Percentiles rank a stretch among this genome's conserved stretches.
Conservation (phyloP, 2,797 vertebrate genomes). For the Anas bahamensis region DNA sequence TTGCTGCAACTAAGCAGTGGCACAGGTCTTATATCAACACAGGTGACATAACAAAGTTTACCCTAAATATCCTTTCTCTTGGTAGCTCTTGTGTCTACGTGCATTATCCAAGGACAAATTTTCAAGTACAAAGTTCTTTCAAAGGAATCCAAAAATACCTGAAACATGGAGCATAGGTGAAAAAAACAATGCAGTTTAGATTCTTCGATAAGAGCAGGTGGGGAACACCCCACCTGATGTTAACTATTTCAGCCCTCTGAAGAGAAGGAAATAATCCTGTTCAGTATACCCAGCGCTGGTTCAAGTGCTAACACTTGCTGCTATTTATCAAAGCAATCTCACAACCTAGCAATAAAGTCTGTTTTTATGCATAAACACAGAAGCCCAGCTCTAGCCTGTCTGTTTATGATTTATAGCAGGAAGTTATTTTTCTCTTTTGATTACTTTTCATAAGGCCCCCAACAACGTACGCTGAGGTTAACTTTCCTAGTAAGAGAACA, state of each 20-base stretch:
- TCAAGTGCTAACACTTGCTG: neutral
- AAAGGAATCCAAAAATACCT: neutral
- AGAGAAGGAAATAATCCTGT: neutral
- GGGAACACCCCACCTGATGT: neutral
- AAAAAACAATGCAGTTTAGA: neutral
- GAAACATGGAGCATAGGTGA: neutral
- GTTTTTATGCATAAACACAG: neutral
- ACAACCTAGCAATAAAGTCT: neutral
- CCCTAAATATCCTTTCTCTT: neutral
- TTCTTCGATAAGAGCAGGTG: neutral
- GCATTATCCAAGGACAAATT: neutral
- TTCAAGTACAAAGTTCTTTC: neutral
- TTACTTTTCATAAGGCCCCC: neutral
- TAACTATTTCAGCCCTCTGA: neutral
- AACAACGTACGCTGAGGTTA: neutral
- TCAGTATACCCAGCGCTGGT: neutral
- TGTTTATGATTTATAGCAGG: neutral
- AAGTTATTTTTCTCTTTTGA: neutral
- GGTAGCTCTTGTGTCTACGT: neutral
- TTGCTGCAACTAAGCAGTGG: neutral
- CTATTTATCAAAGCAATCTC: slow-evolving; percentile 18
- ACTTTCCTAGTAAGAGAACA: neutral
- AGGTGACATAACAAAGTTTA: neutral
- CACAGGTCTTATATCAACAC: neutral
- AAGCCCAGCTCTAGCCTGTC: neutral